Percentiles rank a stretch among this genome's conserved stretches.
These are phyloP conservation scores for Volucella inanis DNA, from an alignment of 2,888 invertebrate species.

Conservation along the genomic window DNA sequence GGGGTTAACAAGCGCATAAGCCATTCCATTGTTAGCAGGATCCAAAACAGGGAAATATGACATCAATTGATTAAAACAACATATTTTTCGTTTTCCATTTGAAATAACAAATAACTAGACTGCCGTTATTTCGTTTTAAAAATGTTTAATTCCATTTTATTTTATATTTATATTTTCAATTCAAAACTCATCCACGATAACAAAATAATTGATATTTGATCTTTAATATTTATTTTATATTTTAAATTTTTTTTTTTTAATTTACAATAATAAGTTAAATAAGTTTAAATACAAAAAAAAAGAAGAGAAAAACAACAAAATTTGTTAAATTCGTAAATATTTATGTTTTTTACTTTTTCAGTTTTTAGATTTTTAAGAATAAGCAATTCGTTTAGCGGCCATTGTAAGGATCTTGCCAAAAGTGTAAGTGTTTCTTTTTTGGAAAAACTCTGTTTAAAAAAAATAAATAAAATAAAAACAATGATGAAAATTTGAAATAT, in stretches of 20 bases:
- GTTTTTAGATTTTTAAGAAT: conserved; percentile 1
- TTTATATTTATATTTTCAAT: conserved; percentile 45
- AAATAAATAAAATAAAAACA: conserved; percentile 28
- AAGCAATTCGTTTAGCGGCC: conserved; percentile 67
- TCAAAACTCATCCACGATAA: conserved; percentile 54
- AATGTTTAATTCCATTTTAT: conserved; percentile 55
- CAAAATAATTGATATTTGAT: conserved; percentile 45
- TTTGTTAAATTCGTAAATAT: conserved; percentile 43
- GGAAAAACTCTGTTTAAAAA: conserved; percentile 66
- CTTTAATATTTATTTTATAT: conserved; percentile 28
- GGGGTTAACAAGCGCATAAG: conserved; percentile 17
- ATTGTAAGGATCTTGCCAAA: conserved; percentile 71
- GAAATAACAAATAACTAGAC: conserved; percentile 22
- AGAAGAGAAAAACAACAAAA: conserved; percentile 26
- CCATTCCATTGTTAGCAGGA: conserved; percentile 48
- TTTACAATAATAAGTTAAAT: conserved; percentile 56
- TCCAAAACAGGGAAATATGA: not conserved
- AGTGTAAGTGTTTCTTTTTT: conserved; percentile 71
- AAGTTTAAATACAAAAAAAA: conserved; percentile 37
- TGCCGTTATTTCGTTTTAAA: conserved; percentile 38
- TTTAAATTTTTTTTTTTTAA: not conserved
- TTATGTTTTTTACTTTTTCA: conserved; percentile 12
- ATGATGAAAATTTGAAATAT: not conserved
- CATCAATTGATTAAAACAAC: conserved; percentile 26
- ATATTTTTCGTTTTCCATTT: not conserved